Evolutionary conservation across 2,888 invertebrate genomes (phyloP), one percentile per base, ranked within the genome.

Genomic region (Craniophora ligustri): DNA sequence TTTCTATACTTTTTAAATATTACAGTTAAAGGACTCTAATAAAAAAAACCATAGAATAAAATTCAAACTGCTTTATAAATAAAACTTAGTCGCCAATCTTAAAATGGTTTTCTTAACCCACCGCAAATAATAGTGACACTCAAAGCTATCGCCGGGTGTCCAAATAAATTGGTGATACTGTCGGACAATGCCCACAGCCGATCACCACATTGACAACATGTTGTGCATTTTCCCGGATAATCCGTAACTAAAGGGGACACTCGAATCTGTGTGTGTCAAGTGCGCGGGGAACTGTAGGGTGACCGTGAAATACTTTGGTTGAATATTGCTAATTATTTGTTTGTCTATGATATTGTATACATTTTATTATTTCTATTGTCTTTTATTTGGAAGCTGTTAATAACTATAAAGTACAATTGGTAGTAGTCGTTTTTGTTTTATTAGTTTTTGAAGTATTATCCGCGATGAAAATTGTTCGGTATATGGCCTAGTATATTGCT

Each of bases 171-270:
- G 68, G 51, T 48, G 58, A 63, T n/a, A n/a, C n/a, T n/a, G n/a
- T n/a, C 62, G 69, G 36, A 72, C 76, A 75, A 79, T 71, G 68
- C 77, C 82, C 77, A 59, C 81, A 80, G 72, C 75, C 78, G 76
- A 81, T 79, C 67, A 78, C 70, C 67, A 72, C 79, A 85, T 84
- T 88, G 87, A 88, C 88, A 87, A 85, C 87, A 90, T 88, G 87
- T 88, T 91, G 91, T 87, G 85, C 90, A 89, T 83, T 89, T 88
- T 85, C 79, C 79, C 79, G 87, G 87, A 88, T 91, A 87, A 92
- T 89, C 91, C 91, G 85, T 80, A 84, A 85, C 85, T 86, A 85
- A 84, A 84, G 85, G 87, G 86, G 82, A 83, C 85, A 80, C 79
- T 78, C 76, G 67, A 77, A 79, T 76, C 77, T 79, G 75, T 81